Conservation (phyloP, 2,113 vertebrate genomes). For the Otus sunia region DNA sequence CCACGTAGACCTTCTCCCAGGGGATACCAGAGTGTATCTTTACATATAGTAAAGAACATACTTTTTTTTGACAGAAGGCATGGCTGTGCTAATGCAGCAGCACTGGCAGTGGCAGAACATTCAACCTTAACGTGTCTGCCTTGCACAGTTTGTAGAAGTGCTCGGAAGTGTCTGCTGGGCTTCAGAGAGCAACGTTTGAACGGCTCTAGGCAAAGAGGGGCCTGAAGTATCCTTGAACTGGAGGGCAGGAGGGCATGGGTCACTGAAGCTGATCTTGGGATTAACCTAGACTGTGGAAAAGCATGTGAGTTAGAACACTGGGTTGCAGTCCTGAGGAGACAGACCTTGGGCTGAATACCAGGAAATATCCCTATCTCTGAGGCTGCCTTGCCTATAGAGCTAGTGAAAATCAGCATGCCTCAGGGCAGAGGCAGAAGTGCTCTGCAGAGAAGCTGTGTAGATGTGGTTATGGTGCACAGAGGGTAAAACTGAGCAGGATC, state of each 20-base stretch:
- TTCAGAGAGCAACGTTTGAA: neutral
- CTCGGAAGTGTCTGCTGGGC: neutral
- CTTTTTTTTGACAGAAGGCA: neutral
- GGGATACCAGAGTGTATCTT: neutral
- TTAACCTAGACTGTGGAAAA: neutral
- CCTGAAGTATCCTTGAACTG: neutral
- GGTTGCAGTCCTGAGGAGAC: neutral
- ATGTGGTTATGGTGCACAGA: neutral
- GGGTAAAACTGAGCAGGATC: neutral
- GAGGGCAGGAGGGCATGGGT: neutral
- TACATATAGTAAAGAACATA: fast-evolving
- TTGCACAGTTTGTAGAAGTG: fast-evolving
- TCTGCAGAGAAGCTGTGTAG: neutral
- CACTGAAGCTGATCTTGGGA: fast-evolving
- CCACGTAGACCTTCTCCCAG: neutral
- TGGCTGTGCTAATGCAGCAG: neutral
- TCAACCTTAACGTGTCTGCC: fast-evolving
- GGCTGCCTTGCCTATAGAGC: neutral
- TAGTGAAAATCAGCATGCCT: fast-evolving
- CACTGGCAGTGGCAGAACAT: neutral
- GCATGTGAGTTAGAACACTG: neutral
- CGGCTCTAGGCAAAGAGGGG: neutral
- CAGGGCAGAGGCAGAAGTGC: neutral
- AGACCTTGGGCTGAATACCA: neutral
- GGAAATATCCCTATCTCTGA: fast-evolving